Evolutionary conservation across 2,113 vertebrate species (phyloP).

Genomic region (Oreochromis spilurus): DNA sequence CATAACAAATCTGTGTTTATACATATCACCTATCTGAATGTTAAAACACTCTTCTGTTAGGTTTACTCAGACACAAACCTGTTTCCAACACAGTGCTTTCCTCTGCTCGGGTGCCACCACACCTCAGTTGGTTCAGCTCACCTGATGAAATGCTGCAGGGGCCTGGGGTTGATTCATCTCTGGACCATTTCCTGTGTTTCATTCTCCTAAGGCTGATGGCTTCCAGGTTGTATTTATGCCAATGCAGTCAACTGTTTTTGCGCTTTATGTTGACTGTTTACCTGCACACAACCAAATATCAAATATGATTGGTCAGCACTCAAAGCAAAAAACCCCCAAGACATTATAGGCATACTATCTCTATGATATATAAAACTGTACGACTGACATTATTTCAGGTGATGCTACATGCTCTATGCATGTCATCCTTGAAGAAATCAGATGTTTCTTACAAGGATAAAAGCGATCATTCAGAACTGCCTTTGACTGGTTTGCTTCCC

Average conservation of each 20-base stretch:
- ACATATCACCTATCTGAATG: background rate
- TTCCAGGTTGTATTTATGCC: background rate
- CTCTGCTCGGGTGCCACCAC: no score
- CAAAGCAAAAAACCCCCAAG: background rate
- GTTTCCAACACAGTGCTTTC: background rate
- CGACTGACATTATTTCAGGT: background rate
- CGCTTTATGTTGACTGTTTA: background rate
- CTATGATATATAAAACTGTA: background rate
- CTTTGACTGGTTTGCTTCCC: background rate
- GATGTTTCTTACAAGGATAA: background rate
- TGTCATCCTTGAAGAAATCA: background rate
- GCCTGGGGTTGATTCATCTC: background rate
- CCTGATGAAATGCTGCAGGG: background rate
- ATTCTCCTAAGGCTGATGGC: background rate
- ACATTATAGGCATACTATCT: background rate
- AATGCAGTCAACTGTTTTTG: background rate
- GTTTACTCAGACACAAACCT: background rate
- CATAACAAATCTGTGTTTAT: background rate
- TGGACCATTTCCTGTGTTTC: background rate
- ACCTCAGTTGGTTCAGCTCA: background rate
- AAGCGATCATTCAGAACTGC: background rate
- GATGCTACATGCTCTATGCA: background rate
- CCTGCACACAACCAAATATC: background rate
- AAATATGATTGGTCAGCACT: background rate
- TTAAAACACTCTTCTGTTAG: background rate